Conservation (phyloP, 1,140 invertebrate species). For the Proctacanthus coquilletti region DNA sequence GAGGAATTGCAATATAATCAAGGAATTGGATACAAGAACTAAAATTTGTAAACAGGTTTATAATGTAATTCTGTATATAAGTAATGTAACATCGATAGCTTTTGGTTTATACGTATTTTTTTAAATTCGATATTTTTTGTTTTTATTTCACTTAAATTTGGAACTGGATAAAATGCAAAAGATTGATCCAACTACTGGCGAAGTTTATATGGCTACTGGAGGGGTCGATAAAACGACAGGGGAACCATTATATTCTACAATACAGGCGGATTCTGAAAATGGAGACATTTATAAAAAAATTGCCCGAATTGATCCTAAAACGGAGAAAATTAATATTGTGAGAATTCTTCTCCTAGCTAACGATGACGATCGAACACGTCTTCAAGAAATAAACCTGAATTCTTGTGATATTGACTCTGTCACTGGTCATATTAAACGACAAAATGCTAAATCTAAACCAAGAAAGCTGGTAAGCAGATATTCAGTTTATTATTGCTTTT, state of each 20-base stretch:
- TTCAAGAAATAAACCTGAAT: slow-evolving; percentile 42
- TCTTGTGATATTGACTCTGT: slow-evolving; percentile 41
- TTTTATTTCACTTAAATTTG: slow-evolving; percentile 43
- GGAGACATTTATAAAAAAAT: slow-evolving; percentile 46
- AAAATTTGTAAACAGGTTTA: too few relatives aligned
- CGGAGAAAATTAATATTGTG: slow-evolving; percentile 46
- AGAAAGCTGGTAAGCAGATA: too few relatives aligned
- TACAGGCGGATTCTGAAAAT: slow-evolving; percentile 44
- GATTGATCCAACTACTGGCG: slow-evolving; percentile 43
- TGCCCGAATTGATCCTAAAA: slow-evolving; percentile 43
- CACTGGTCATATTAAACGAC: slow-evolving; percentile 43
- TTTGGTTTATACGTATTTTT: slow-evolving; percentile 29
- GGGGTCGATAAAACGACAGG: slow-evolving; percentile 38
- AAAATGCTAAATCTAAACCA: slow-evolving; percentile 43
- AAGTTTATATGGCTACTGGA: slow-evolving; percentile 34
- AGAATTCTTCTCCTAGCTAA: slow-evolving; percentile 45
- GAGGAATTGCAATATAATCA: slow-evolving; percentile 42
- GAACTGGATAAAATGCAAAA: slow-evolving; percentile 41
- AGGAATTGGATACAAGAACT: slow-evolving; percentile 38
- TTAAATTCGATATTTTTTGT: slow-evolving; percentile 43
- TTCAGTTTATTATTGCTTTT: too few relatives aligned
- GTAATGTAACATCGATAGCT: too few relatives aligned
- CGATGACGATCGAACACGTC: slow-evolving; percentile 43
- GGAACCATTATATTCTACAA: slow-evolving; percentile 44
- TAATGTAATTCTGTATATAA: too few relatives aligned